These are phyloP conservation scores for Megaptera novaeangliae DNA, from an alignment of 2,113 vertebrate genomes.

Conservation along the genomic window DNA sequence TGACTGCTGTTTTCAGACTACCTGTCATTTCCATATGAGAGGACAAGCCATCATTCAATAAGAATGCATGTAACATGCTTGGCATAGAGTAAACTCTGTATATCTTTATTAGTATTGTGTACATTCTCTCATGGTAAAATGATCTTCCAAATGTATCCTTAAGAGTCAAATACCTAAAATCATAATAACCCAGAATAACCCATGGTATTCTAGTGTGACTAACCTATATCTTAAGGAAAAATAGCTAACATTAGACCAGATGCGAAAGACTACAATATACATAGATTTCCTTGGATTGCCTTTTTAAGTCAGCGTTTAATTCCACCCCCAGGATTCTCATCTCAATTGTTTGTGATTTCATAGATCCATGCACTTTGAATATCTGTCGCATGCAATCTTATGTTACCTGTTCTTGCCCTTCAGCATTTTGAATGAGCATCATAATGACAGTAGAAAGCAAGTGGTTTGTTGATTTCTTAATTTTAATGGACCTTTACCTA, in stretches of 20 bases:
- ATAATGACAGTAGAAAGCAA: background rate
- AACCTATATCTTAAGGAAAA: background rate
- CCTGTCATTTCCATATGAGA: background rate
- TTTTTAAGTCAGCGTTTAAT: slow-evolving; percentile 35
- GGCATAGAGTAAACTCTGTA: background rate
- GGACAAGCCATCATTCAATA: background rate
- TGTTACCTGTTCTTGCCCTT: slow-evolving; percentile 1
- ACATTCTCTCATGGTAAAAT: background rate
- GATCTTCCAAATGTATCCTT: background rate
- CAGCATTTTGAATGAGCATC: background rate
- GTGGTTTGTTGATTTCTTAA: slow-evolving; percentile 14
- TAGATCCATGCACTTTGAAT: slow-evolving; percentile 22
- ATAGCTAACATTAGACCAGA: slow-evolving; percentile 34
- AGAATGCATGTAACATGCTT: background rate
- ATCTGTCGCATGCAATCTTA: background rate
- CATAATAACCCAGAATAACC: background rate
- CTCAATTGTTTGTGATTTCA: background rate
- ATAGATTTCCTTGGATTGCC: slow-evolving; percentile 24
- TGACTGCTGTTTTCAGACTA: background rate
- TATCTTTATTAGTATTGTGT: background rate
- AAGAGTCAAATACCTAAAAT: background rate
- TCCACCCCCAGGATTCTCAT: background rate
- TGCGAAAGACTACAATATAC: slow-evolving; percentile 70
- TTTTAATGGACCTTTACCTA: slow-evolving; percentile 23
- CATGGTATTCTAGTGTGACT: background rate